A percentile compares a stretch with the other conserved stretches of the same genome.
phyloP scores from a whole-genome alignment of 2,797 vertebrate genomes.

The Pseudochromis fuscus region DNA sequence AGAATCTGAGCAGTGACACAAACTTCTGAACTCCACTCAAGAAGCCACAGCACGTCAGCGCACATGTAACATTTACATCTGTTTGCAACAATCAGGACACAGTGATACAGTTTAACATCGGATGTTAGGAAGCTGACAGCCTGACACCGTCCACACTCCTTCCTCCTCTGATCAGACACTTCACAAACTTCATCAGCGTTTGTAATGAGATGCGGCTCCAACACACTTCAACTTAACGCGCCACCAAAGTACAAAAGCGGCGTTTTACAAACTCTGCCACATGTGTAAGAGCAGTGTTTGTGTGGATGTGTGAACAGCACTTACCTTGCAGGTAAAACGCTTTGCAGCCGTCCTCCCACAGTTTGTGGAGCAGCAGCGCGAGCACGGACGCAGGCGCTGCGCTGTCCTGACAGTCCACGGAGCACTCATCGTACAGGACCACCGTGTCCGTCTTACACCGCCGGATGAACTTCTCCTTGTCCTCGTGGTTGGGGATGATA shows the following conservation, averaged over 20 bases:
- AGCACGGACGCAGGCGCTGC: constrained; percentile 86
- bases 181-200: no score
- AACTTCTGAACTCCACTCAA: constrained; percentile 45
- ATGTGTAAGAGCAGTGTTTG: no score
- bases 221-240: no score
- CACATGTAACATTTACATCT: neutral
- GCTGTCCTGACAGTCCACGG: constrained; percentile 86
- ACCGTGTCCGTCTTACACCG: constrained; percentile 94
- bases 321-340: constrained; percentile 95
- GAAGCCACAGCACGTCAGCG: neutral
- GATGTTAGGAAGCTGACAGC: no score
- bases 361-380: constrained; percentile 93
- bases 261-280: no score
- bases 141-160: no score
- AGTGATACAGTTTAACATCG: no score
- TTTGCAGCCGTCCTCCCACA: constrained; percentile 95
- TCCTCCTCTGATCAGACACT: no score
- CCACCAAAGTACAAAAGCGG: no score
- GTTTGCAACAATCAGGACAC: no score
- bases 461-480: constrained; percentile 91
- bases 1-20: constrained; percentile 76
- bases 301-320: no score
- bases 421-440: constrained; percentile 94
- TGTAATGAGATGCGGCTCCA: no score
- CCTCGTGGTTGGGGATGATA: constrained; percentile 92